Evolutionary conservation across 2,888 invertebrate species (phyloP).

Genomic region (Limnephilus auricula): DNA sequence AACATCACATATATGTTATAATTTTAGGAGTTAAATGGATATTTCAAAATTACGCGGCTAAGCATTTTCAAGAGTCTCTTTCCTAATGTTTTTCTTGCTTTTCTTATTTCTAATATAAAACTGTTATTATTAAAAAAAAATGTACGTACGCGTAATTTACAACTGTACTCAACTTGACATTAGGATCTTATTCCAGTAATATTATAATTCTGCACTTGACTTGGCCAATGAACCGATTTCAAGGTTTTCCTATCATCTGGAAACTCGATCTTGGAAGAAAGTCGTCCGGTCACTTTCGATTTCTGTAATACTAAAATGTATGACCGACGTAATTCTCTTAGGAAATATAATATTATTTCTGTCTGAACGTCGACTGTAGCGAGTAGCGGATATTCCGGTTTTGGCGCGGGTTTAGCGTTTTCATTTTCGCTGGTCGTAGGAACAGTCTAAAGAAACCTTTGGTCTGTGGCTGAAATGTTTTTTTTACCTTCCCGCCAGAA

Average conservation of each 20-base stretch:
- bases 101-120: too few relatives aligned
- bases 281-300: background rate
- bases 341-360: background rate
- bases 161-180: too few relatives aligned
- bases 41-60: too few relatives aligned
- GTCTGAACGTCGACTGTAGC: background rate
- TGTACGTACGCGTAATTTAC: too few relatives aligned
- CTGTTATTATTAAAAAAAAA: too few relatives aligned
- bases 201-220: background rate
- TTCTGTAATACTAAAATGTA: background rate
- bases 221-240: background rate
- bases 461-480: background rate
- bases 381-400: background rate
- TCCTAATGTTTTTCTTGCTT: too few relatives aligned
- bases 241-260: background rate
- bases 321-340: background rate
- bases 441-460: background rate
- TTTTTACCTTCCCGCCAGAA: background rate
- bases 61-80: too few relatives aligned
- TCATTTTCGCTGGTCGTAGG: background rate
- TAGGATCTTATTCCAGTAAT: background rate
- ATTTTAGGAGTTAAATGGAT: too few relatives aligned
- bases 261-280: conserved; percentile 6
- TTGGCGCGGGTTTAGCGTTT: background rate
- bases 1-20: too few relatives aligned